Conservation (phyloP, 1,140 invertebrate genomes). For the Zaprionus davidi region DNA sequence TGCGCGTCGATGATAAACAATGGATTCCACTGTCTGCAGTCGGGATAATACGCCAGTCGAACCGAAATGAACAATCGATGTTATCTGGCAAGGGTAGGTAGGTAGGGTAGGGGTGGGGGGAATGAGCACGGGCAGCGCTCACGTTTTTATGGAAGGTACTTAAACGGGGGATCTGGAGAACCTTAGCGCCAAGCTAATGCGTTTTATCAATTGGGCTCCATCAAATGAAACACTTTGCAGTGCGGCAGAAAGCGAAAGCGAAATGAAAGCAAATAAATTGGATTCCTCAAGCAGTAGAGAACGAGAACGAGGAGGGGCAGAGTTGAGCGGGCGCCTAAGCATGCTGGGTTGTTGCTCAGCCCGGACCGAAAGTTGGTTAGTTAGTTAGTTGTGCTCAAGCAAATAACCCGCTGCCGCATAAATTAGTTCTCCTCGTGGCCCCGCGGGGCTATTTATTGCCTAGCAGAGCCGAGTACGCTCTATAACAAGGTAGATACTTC, state of each 20-base stretch:
- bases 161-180: constrained; percentile 44
- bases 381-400: constrained; percentile 61
- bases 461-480: background rate
- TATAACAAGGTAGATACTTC: background rate
- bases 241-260: constrained; percentile 34
- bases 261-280: constrained; percentile 76
- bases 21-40: constrained; percentile 27
- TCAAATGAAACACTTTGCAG: constrained; percentile 78
- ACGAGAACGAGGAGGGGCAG: background rate
- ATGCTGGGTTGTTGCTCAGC: background rate
- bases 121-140: constrained; percentile 6
- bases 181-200: constrained; percentile 74
- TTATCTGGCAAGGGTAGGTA: constrained; percentile 44
- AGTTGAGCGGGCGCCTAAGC: background rate
- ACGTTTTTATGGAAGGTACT: constrained; percentile 60
- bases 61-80: constrained; percentile 65
- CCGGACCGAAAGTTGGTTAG: constrained; percentile 58
- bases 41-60: constrained; percentile 32
- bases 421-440: constrained; percentile 56
- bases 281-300: constrained; percentile 36
- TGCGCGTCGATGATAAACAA: constrained; percentile 44
- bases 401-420: constrained; percentile 53
- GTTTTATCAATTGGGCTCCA: constrained; percentile 81
- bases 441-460: constrained; percentile 21
- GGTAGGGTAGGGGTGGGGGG: background rate